Conservation (phyloP, 2,113 vertebrate species). For the Empidonax traillii region DNA sequence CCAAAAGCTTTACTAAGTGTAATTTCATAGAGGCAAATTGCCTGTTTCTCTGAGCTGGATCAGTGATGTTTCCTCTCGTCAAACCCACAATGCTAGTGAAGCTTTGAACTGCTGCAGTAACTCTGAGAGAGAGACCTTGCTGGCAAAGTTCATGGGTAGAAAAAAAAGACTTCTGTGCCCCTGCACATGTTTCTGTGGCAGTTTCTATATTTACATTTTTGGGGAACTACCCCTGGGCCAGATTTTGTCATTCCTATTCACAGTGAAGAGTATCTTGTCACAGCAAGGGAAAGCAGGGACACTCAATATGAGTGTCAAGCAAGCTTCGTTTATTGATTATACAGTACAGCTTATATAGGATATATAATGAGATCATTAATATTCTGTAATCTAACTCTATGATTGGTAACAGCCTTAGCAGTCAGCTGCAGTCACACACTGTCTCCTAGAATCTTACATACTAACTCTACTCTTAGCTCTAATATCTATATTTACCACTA, state of each 20-base stretch:
- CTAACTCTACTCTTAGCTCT: too few relatives aligned
- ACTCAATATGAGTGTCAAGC: too few relatives aligned
- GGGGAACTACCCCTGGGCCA: conserved; percentile 28
- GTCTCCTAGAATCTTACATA: too few relatives aligned
- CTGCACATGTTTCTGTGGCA: background rate
- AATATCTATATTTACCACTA: too few relatives aligned
- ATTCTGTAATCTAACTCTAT: too few relatives aligned
- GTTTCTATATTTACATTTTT: conserved; percentile 27
- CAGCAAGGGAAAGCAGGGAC: too few relatives aligned
- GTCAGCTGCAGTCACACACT: too few relatives aligned
- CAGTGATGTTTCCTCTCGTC: background rate
- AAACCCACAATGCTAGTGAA: background rate
- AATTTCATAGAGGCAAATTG: conserved; percentile 29
- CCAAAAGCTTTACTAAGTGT: background rate
- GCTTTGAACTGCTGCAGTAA: background rate
- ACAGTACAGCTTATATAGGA: too few relatives aligned
- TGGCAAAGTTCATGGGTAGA: background rate
- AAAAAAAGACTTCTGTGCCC: background rate
- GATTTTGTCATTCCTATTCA: conserved; percentile 45
- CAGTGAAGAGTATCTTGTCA: background rate
- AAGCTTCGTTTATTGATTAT: too few relatives aligned
- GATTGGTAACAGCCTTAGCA: too few relatives aligned
- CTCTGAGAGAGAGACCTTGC: background rate
- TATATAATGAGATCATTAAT: too few relatives aligned
- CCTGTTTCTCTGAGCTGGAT: background rate